A percentile compares a stretch with the other conserved stretches of the same genome.
Conservation (phyloP, 2,888 invertebrate genomes). For the Cyaniris semiargus region DNA sequence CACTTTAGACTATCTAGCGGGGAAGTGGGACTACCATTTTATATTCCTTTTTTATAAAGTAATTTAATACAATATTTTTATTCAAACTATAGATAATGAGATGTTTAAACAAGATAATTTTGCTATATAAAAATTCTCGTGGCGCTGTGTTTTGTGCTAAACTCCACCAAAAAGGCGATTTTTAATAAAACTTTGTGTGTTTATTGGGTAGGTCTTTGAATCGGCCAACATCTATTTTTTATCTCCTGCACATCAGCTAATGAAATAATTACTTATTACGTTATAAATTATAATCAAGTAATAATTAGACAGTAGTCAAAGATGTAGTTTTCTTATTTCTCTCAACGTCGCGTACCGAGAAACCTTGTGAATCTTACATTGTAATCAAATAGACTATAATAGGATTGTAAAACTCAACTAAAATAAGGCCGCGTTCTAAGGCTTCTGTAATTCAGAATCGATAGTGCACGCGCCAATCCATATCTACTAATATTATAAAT, state of each 20-base stretch:
- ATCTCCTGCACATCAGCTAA: too few species aligned
- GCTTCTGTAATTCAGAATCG: slow-evolving; percentile 30
- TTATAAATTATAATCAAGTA: too few species aligned
- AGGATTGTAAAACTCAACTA: slow-evolving; percentile 27
- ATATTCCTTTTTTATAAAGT: background rate
- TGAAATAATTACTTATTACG: too few species aligned
- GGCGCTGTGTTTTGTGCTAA: too few species aligned
- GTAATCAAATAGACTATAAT: slow-evolving; percentile 32
- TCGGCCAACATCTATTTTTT: too few species aligned
- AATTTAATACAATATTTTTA: background rate
- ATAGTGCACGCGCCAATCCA: background rate
- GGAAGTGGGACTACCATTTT: background rate
- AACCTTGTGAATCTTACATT: slow-evolving; percentile 25
- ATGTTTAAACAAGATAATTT: too few species aligned
- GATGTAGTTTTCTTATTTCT: background rate
- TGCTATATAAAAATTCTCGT: too few species aligned
- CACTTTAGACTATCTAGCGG: background rate
- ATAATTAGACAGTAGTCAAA: too few species aligned
- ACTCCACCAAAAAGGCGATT: too few species aligned
- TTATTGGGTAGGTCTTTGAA: too few species aligned
- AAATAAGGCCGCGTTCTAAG: slow-evolving; percentile 25
- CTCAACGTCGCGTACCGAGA: slow-evolving; percentile 3
- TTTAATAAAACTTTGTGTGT: too few species aligned
- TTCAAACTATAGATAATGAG: too few species aligned
- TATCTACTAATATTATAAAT: background rate